phyloP scores from a whole-genome alignment of 2,888 invertebrate species.

The Synergus laeviventris region DNA sequence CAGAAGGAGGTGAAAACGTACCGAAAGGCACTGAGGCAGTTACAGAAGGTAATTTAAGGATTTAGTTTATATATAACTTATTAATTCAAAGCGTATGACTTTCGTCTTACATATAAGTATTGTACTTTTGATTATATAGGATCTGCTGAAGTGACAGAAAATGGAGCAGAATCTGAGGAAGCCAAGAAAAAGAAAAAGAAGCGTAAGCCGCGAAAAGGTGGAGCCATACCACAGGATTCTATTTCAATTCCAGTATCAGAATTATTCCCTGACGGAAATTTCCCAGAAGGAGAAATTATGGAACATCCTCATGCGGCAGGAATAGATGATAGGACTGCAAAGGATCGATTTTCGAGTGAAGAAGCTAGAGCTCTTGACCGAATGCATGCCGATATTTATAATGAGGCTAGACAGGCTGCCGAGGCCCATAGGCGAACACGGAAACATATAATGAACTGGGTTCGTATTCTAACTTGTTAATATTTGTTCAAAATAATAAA shows the following conservation, averaged over 20 bases:
- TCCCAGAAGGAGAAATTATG: slow-evolving; percentile 93
- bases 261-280: slow-evolving; percentile 89
- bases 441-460: slow-evolving; percentile 93
- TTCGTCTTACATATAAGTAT: not conserved
- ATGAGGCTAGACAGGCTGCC: slow-evolving; percentile 96
- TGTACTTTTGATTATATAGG: not conserved
- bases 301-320: slow-evolving; percentile 85
- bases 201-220: slow-evolving; percentile 76
- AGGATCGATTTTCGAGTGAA: slow-evolving; percentile 89
- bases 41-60: slow-evolving; percentile 54
- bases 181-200: slow-evolving; percentile 83
- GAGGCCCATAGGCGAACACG: slow-evolving; percentile 97
- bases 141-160: slow-evolving; percentile 73
- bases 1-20: slow-evolving; percentile 74
- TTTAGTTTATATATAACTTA: not conserved
- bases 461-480: slow-evolving; percentile 47
- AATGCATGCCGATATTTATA: slow-evolving; percentile 94
- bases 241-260: slow-evolving; percentile 92
- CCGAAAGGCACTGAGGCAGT: slow-evolving; percentile 53
- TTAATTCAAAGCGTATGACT: slow-evolving; percentile 28
- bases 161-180: slow-evolving; percentile 77
- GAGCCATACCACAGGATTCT: slow-evolving; percentile 80
- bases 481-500: not conserved
- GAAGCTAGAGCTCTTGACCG: slow-evolving; percentile 94
- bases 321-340: slow-evolving; percentile 90